Evolutionary conservation across 2,113 vertebrate genomes (phyloP).

Genomic region (Rostratula benghalensis): DNA sequence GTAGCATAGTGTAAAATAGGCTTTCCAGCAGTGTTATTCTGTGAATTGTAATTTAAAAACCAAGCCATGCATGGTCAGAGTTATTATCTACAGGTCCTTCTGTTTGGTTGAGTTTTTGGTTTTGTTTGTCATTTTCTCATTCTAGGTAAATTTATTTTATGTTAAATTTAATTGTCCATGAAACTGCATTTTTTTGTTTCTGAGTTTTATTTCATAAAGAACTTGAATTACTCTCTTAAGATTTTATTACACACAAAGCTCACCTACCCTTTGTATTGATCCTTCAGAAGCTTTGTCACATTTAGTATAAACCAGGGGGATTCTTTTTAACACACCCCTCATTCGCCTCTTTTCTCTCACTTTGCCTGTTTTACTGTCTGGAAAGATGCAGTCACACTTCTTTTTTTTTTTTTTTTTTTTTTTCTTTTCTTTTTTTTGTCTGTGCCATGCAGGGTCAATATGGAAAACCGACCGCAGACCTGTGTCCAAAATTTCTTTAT

Average conservation of each 20-base stretch:
- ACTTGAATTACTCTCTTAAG: slow-evolving; percentile 70
- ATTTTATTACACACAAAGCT: slow-evolving; percentile 37
- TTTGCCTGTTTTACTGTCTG: neutral
- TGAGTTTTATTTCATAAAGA: slow-evolving; percentile 62
- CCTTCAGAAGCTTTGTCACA: slow-evolving; percentile 68
- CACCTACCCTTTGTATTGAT: slow-evolving; percentile 54
- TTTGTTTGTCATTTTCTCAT: slow-evolving; percentile 64
- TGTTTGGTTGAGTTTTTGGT: neutral
- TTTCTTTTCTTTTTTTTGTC: neutral
- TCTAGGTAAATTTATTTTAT: slow-evolving; percentile 61
- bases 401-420: neutral
- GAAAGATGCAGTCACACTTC: neutral
- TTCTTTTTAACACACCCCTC: neutral
- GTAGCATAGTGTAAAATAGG: slow-evolving; percentile 88
- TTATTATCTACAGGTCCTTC: slow-evolving; percentile 21
- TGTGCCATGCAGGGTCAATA: slow-evolving; percentile 74
- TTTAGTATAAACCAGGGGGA: neutral
- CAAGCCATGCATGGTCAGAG: slow-evolving; percentile 78
- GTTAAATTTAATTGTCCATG: slow-evolving; percentile 69
- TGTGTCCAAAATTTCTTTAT: slow-evolving; percentile 71
- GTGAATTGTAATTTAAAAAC: slow-evolving; percentile 87
- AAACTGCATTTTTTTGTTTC: slow-evolving; percentile 65
- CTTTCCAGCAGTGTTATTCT: slow-evolving; percentile 85
- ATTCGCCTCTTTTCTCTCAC: neutral
- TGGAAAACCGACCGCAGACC: slow-evolving; percentile 71